These are phyloP conservation scores for Ephialtes manifestator DNA, from an alignment of 2,888 invertebrate genomes.

Conservation along the genomic window DNA sequence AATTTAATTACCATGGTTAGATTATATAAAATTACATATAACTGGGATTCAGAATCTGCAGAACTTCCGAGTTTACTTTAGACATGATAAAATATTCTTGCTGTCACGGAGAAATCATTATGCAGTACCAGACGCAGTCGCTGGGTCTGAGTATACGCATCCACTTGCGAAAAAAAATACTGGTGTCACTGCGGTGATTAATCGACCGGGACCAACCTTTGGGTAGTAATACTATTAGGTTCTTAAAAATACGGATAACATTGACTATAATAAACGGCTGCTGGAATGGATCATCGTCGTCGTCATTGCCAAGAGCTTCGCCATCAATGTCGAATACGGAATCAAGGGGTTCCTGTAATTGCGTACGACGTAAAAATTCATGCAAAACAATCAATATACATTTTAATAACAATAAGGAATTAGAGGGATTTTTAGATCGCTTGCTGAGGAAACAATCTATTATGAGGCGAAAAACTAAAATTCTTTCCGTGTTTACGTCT, in stretches of 20 bases:
- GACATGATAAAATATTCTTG: background rate
- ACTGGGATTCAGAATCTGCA: background rate
- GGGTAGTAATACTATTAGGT: background rate
- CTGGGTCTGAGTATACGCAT: background rate
- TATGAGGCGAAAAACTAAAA: no score
- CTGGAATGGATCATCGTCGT: no score
- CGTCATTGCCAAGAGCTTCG: background rate
- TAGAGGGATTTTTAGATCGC: no score
- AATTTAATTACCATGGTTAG: background rate
- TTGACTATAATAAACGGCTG: background rate
- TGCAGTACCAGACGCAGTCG: background rate
- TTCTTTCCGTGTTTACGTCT: no score
- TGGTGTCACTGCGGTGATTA: background rate
- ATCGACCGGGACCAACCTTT: slow-evolving; percentile 10
- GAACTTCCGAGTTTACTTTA: background rate
- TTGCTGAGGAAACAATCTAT: no score
- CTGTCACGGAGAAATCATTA: slow-evolving; percentile 13
- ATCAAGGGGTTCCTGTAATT: background rate
- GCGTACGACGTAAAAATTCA: no score
- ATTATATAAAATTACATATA: background rate
- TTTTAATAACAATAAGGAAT: no score
- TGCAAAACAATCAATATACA: no score
- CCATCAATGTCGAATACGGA: background rate
- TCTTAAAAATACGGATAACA: background rate
- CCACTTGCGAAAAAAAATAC: slow-evolving; percentile 1